These are phyloP conservation scores for Malachius bipustulatus DNA, from an alignment of 2,888 invertebrate genomes.

Conservation along the genomic window DNA sequence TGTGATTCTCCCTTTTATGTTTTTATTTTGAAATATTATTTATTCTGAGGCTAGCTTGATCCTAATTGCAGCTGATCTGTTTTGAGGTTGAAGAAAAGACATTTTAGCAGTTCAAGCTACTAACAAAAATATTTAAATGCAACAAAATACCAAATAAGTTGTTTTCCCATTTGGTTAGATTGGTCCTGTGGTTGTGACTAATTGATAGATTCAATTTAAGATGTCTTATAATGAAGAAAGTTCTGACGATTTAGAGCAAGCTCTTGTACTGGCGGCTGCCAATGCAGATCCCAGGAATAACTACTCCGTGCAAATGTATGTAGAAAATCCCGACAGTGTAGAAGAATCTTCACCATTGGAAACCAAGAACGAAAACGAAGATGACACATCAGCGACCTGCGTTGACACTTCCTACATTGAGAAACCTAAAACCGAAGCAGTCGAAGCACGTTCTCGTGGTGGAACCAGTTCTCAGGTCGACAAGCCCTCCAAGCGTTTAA, in stretches of 20 bases:
- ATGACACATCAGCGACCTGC: conserved; percentile 10
- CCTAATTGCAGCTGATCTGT: too few relatives aligned
- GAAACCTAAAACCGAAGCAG: background rate
- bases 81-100: too few relatives aligned
- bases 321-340: conserved; percentile 14
- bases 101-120: too few relatives aligned
- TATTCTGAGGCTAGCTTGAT: too few relatives aligned
- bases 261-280: conserved; percentile 32
- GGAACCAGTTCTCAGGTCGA: conserved; percentile 8
- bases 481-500: conserved; percentile 12
- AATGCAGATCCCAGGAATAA: conserved; percentile 31
- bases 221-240: too few relatives aligned
- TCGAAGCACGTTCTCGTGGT: conserved; percentile 7
- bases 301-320: conserved; percentile 11
- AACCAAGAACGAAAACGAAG: conserved; percentile 5
- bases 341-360: conserved; percentile 15
- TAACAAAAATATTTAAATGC: too few relatives aligned
- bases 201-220: too few relatives aligned
- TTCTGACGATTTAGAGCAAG: conserved; percentile 32
- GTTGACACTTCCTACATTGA: conserved; percentile 4
- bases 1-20: too few relatives aligned
- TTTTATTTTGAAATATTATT: too few relatives aligned
- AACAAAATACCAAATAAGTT: too few relatives aligned
- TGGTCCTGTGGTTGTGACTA: too few relatives aligned
- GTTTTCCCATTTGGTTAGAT: too few relatives aligned